Percentiles rank a stretch among this genome's conserved stretches.
phyloP scores from a whole-genome alignment of 2,888 invertebrate genomes.

The Osedax fenrisi region DNA sequence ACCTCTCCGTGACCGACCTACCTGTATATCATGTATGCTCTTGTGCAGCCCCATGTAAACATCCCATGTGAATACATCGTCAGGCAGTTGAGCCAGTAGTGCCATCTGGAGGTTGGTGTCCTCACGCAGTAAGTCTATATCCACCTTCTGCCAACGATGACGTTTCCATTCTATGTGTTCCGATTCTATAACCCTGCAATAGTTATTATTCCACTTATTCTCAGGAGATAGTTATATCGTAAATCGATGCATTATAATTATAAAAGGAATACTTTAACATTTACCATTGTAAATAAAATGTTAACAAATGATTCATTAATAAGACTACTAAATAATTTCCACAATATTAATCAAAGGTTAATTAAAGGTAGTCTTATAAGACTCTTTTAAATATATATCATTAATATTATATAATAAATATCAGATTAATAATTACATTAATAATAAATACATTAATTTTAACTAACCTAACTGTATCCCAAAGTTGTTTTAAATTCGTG shows the following conservation, averaged over 20 bases:
- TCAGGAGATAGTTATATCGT: no score
- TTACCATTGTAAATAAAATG: no score
- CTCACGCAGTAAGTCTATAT: constrained; percentile 45
- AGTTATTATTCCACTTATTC: no score
- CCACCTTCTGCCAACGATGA: constrained; percentile 49
- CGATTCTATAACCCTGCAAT: constrained; percentile 42
- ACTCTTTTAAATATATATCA: no score
- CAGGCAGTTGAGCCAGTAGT: constrained; percentile 44
- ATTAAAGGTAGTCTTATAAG: no score
- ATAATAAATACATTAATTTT: no score
- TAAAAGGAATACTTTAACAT: background rate
- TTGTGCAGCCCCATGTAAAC: constrained; percentile 47
- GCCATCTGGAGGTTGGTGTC: constrained; percentile 47
- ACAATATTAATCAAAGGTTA: no score
- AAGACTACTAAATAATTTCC: no score
- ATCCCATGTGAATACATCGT: constrained; percentile 48
- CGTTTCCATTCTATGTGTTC: constrained; percentile 49
- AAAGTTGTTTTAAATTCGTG: constrained; percentile 46
- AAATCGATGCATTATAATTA: background rate
- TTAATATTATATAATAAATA: no score
- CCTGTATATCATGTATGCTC: constrained; percentile 46
- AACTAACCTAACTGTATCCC: constrained; percentile 48
- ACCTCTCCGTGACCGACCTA: no score
- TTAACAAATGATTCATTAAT: no score
- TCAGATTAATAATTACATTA: no score